These are phyloP conservation scores for Macrosiphum euphorbiae DNA, from an alignment of 2,888 invertebrate genomes.

Conservation along the genomic window DNA sequence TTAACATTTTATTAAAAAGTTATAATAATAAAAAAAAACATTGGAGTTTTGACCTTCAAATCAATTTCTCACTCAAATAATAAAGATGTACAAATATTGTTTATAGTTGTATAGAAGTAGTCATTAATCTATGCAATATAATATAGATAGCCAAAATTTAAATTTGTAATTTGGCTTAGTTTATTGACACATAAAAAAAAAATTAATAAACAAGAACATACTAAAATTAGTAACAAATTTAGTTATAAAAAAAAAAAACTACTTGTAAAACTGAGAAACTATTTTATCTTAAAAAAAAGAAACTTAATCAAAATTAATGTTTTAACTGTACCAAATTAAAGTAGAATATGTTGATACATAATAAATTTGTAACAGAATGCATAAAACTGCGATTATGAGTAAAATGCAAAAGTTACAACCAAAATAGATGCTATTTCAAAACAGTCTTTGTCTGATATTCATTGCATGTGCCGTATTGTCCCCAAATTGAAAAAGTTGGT, in stretches of 20 bases:
- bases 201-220: not conserved
- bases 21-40: no score
- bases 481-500: slow-evolving; percentile 32
- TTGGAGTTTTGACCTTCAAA: not conserved
- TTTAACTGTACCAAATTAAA: not conserved
- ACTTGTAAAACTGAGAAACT: not conserved
- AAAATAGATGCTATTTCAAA: not conserved
- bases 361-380: slow-evolving; percentile 3
- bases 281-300: not conserved
- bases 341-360: not conserved
- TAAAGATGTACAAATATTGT: not conserved
- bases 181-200: not conserved
- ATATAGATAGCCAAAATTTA: not conserved
- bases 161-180: not conserved
- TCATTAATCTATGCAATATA: not conserved
- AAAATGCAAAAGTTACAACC: not conserved
- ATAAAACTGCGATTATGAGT: not conserved
- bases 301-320: not conserved
- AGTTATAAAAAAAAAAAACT: not conserved
- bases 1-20: slow-evolving; percentile 10
- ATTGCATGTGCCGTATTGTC: not conserved
- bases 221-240: not conserved
- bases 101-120: not conserved
- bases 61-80: slow-evolving; percentile 17
- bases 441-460: slow-evolving; percentile 40